A percentile compares a stretch with the other conserved stretches of the same genome.
phyloP scores from a whole-genome alignment of 2,113 vertebrate species.

The Ivindomyrus marchei region DNA sequence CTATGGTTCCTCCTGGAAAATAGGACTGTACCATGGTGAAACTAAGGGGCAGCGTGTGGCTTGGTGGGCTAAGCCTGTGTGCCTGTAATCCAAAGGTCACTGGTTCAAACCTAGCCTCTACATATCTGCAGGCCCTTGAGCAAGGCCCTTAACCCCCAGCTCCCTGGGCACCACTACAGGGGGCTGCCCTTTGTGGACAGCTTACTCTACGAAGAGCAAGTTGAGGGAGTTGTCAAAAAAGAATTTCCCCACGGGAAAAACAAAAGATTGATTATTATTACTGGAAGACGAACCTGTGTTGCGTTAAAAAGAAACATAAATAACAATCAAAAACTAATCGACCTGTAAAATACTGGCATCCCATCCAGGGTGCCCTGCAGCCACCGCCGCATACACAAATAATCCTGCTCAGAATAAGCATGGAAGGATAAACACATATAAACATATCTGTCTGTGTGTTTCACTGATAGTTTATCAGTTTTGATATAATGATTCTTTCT shows the following conservation, averaged over 20 bases:
- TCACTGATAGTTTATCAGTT: neutral
- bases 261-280: no score
- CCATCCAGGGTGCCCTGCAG: neutral
- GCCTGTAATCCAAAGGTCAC: no score
- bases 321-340: neutral
- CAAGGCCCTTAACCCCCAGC: no score
- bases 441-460: neutral
- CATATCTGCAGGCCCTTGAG: no score
- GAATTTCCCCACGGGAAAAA: no score
- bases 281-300: neutral
- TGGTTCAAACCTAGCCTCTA: no score
- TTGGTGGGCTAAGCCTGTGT: no score
- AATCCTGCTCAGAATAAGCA: neutral
- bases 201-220: no score
- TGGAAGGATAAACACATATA: neutral
- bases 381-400: neutral
- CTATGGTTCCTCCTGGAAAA: neutral
- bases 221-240: no score
- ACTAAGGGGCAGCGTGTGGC: no score
- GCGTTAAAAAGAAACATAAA: neutral
- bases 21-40: neutral
- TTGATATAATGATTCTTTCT: neutral
- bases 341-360: neutral
- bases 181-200: no score
- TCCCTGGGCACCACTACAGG: no score